These are phyloP conservation scores for Epinephelus lanceolatus DNA, from an alignment of 2,113 vertebrate genomes.

Conservation along the genomic window DNA sequence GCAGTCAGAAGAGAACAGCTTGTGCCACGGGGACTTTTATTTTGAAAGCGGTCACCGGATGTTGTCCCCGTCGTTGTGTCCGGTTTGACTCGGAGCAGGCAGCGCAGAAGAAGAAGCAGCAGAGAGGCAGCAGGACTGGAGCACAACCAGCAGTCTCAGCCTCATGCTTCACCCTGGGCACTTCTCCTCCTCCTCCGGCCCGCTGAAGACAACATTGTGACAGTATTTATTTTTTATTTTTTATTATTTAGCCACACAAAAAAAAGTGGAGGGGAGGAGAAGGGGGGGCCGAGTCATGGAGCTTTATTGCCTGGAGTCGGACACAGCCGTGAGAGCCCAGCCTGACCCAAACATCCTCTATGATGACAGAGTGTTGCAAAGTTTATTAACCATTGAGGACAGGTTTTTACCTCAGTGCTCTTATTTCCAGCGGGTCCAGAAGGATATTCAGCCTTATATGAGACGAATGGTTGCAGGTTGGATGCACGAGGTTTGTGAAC, in stretches of 20 bases:
- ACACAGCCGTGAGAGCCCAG: constrained; percentile 88
- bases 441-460: constrained; percentile 95
- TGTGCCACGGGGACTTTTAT: constrained; percentile 17
- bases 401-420: constrained; percentile 91
- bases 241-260: constrained; percentile 34
- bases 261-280: constrained; percentile 38
- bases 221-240: constrained; percentile 61
- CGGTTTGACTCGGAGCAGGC: background rate
- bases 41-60: constrained; percentile 21
- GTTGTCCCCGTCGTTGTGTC: background rate
- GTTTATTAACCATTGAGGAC: constrained; percentile 92
- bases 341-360: constrained; percentile 90
- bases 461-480: constrained; percentile 94
- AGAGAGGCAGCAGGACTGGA: constrained; percentile 73
- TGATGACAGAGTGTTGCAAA: constrained; percentile 93
- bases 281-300: constrained; percentile 86
- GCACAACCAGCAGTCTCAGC: constrained; percentile 62
- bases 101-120: constrained; percentile 50
- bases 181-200: constrained; percentile 59
- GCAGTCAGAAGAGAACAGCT: accelerated
- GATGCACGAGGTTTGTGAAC: constrained; percentile 95
- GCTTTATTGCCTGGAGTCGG: constrained; percentile 92
- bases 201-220: constrained; percentile 65
- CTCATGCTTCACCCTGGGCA: constrained; percentile 78
- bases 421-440: constrained; percentile 95